Evolutionary conservation across 2,888 invertebrate genomes (phyloP).

Genomic region (Drosophila robusta): DNA sequence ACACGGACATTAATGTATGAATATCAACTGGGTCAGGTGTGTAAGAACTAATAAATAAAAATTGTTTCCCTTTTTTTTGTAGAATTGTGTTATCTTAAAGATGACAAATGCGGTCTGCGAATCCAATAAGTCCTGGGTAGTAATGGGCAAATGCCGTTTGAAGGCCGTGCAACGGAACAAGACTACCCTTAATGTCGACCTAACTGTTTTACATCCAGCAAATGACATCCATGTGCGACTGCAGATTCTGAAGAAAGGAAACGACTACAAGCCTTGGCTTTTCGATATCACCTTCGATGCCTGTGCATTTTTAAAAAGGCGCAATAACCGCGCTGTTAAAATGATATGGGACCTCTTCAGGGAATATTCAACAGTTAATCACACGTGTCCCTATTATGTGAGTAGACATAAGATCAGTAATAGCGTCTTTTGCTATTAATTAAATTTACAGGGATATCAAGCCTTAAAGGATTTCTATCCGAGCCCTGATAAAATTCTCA

Average conservation of each 20-base stretch:
- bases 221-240: neutral
- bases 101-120: conserved; percentile 26
- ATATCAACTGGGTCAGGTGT: too few relatives aligned
- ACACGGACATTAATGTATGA: neutral
- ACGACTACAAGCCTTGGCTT: conserved; percentile 28
- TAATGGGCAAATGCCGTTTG: conserved; percentile 8
- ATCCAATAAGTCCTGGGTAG: conserved; percentile 10
- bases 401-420: conserved; percentile 2
- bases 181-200: neutral
- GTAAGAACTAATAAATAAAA: neutral
- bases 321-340: neutral
- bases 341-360: neutral
- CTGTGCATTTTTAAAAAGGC: conserved; percentile 4
- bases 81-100: conserved; percentile 9
- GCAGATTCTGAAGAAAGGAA: conserved; percentile 4
- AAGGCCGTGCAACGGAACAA: conserved; percentile 22
- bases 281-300: neutral
- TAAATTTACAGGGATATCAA: neutral
- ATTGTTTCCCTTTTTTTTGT: neutral
- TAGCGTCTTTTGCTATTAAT: neutral
- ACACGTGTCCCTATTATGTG: conserved; percentile 43
- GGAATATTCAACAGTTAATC: conserved; percentile 11
- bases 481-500: neutral
- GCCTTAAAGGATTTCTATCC: conserved; percentile 18
- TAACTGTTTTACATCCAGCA: neutral